Evolutionary conservation across 1,140 invertebrate genomes (phyloP), one percentile per base, ranked within the genome.

Genomic region (Apis florea): DNA sequence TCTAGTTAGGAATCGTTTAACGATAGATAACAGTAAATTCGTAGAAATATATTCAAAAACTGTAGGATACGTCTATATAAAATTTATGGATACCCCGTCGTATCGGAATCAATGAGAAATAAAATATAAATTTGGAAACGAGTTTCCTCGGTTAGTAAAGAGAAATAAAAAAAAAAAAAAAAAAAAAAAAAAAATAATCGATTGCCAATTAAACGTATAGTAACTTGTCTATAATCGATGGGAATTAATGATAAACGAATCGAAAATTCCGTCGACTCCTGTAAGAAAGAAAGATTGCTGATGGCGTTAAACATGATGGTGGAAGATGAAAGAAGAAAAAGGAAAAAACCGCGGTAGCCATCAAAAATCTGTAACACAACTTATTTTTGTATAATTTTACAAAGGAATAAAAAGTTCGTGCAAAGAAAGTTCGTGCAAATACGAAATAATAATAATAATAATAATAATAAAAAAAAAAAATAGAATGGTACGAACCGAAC

Each of bases 381-480:
- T 88, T 89, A 88, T 88, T 90, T 90, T 90, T 89, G 63, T 89
- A 90, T 89, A 83, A 87, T 89, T 85, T 75, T 85, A 76, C 73
- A 75, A 80, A 82, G 54, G 47, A 54, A 21, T 61, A 51, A 54
- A 64, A 83, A 67, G 76, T 78, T 59, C 31, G 31, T 40, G 61
- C 80, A 26, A 21, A 67, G 11, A 64, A n/a, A 47, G 58, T 58
- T 72, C 53, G 31, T 58, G 12, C 19, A 40, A 21, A 26, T 40
- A 31, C 26, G 1, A 19, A 40, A 40, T 8, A 40, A 40, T 6
- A 40, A 40, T 6, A 40, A 40, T 5, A 40, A 40, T 5, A 40
- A 40, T 5, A 40, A 31, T n/a, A 31, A 31, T n/a, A 31, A 4
- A 40, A 4, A 40, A 40, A 40, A 40, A 19, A 15, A 10, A 47